Conservation (phyloP, 2,888 invertebrate genomes). For the Dorcus parallelipipedus region DNA sequence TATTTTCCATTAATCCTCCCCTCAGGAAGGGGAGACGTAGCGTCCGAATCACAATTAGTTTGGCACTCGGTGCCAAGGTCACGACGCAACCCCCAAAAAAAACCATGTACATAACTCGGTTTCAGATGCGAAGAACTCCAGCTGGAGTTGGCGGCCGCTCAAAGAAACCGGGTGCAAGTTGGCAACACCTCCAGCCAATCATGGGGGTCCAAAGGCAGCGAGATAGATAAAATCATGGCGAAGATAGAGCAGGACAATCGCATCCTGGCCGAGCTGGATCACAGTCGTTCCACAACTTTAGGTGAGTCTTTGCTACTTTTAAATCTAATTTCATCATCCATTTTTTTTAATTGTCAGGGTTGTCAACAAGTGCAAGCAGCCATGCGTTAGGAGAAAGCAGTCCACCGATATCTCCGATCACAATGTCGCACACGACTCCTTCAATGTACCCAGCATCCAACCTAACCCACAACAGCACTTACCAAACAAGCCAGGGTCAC, state of each 20-base stretch:
- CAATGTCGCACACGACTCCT: slow-evolving; percentile 50
- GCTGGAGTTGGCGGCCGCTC: slow-evolving; percentile 69
- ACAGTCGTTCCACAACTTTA: slow-evolving; percentile 69
- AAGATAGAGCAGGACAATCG: slow-evolving; percentile 90
- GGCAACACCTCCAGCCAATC: slow-evolving; percentile 6
- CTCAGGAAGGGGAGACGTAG: no score
- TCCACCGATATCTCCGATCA: slow-evolving; percentile 53
- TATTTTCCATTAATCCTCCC: no score
- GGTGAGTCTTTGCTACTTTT: slow-evolving; percentile 46
- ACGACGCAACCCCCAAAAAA: not conserved
- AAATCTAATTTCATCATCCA: not conserved
- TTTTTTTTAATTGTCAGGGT: slow-evolving; percentile 12
- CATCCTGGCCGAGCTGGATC: slow-evolving; percentile 86
- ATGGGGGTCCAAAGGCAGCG: slow-evolving; percentile 58
- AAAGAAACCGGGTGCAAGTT: slow-evolving; percentile 49
- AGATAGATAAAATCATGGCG: slow-evolving; percentile 92
- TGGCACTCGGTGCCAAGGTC: no score
- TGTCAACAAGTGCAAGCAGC: slow-evolving; percentile 61
- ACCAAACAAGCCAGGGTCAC: slow-evolving; percentile 5
- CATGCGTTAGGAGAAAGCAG: slow-evolving; percentile 66
- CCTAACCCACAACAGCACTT: slow-evolving; percentile 48
- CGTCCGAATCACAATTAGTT: no score
- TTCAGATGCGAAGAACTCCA: slow-evolving; percentile 80
- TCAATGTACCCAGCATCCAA: slow-evolving; percentile 55
- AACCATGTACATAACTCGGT: slow-evolving; percentile 2